These are phyloP conservation scores for Cryptocephalus moraei DNA, from an alignment of 2,888 invertebrate species.

Conservation along the genomic window DNA sequence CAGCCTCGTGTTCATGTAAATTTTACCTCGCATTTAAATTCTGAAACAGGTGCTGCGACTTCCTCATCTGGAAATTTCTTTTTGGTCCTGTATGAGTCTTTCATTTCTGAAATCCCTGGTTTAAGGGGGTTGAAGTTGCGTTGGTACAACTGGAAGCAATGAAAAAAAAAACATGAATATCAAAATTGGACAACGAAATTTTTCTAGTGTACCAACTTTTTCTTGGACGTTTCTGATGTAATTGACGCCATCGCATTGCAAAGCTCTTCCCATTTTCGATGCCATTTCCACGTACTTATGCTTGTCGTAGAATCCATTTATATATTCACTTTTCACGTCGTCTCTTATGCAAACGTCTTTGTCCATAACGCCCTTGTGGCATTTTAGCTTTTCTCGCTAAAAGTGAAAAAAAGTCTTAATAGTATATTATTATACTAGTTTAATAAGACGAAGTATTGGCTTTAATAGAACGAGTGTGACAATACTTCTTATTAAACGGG, in stretches of 20 bases:
- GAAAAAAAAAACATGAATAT: too few species aligned
- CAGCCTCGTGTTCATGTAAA: too few species aligned
- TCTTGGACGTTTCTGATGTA: conserved; percentile 23
- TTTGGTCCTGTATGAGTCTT: conserved; percentile 22
- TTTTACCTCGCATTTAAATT: conserved; percentile 25
- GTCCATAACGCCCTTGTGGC: conserved; percentile 19
- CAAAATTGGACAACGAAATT: background rate
- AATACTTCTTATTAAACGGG: too few species aligned
- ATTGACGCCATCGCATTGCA: too few species aligned
- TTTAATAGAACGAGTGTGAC: too few species aligned
- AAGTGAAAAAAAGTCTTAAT: too few species aligned
- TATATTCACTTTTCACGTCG: conserved; percentile 19
- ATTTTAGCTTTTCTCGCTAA: conserved; percentile 25
- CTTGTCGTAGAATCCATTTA: conserved; percentile 17
- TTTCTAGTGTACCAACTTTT: conserved; percentile 16
- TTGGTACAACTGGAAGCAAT: too few species aligned
- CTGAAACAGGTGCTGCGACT: conserved; percentile 22
- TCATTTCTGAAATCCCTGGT: conserved; percentile 24
- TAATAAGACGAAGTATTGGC: too few species aligned
- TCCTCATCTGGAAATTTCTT: background rate
- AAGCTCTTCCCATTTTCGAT: too few species aligned
- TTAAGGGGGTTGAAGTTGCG: background rate
- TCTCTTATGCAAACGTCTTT: conserved; percentile 22
- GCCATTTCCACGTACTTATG: conserved; percentile 2
- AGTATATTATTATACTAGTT: too few species aligned